Evolutionary conservation across 2,797 vertebrate species (phyloP), one percentile per base, ranked within the genome.

Genomic region (Neosilurus mollespiculum): DNA sequence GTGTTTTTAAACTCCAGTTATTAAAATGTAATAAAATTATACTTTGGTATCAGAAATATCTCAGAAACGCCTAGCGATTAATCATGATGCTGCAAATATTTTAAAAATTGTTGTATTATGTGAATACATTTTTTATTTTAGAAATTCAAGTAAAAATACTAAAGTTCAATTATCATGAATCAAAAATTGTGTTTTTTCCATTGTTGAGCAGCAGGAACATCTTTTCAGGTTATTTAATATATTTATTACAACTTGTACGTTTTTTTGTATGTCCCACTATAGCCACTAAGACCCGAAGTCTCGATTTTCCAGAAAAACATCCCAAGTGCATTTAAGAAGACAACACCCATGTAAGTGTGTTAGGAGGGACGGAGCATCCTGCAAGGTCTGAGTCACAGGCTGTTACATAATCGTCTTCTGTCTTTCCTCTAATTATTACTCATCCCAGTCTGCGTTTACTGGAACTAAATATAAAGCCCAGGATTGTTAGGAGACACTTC

Each of bases 311-410:
- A 22, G 54, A 20, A 75, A 62, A 76, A 59, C n/a, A 61, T 61
- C 20, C 20, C 61, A 61, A 61, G 30, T 24, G 14, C 8, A 9
- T 54, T 54, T 9, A 67, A 75, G 16, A n/a, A 22, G 58, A 24
- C 34, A 61, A 30, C 58, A 62, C 65, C 54, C 66, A 16, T 22
- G 43, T 15, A 64, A 73, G 81, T 34, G 59, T 64, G 70, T 75
- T 73, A 34, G 9, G 70, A 58, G 34, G 61, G 61, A 65, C n/a
- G 72, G 72, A 49, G 72, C 49, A 51, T 83, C 53, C 34, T 30
- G 72, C 26, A 22, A 67, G 62, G 72, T 77, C 79, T 81, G 79
- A 81, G 51, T 81, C 81, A 83, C 81, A 61, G 64, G 16, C 59
- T 53, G 10, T 77, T 83, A 59, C 30, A 49, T 67, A 77, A 82